Conservation (phyloP, 2,888 invertebrate species). For the Lasioglossum oenotherae region DNA sequence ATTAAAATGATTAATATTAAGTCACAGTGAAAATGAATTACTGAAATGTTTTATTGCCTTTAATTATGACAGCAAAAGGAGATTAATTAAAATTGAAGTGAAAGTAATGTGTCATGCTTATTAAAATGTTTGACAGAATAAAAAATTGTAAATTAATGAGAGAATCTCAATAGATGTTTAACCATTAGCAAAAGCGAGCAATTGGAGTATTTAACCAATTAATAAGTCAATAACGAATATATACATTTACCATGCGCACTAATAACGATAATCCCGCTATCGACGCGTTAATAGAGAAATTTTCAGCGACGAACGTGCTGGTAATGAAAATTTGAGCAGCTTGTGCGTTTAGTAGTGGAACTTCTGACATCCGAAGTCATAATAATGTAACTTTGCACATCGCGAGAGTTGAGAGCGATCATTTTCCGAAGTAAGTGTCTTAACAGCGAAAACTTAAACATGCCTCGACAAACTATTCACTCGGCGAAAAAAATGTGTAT, state of each 20-base stretch:
- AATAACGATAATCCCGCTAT: background rate
- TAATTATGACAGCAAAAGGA: no score
- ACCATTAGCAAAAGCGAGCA: no score
- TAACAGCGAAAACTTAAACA: background rate
- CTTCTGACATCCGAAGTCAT: background rate
- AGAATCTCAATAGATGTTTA: no score
- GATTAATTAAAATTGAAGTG: no score
- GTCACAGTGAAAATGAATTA: no score
- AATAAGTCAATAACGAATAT: background rate
- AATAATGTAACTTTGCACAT: background rate
- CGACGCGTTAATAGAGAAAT: background rate
- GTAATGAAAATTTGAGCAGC: background rate
- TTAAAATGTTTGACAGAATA: no score
- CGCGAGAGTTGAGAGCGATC: background rate
- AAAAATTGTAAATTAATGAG: no score
- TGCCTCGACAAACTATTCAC: background rate
- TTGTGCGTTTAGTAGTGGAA: background rate
- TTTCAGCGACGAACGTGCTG: background rate
- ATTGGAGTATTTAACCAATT: no score
- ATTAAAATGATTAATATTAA: no score
- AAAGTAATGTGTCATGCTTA: no score
- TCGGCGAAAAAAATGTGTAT: no score
- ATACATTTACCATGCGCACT: background rate
- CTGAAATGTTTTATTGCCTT: no score
- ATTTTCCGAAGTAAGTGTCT: background rate